Conservation (phyloP, 2,113 vertebrate genomes). For the Coregonus clupeaformis region DNA sequence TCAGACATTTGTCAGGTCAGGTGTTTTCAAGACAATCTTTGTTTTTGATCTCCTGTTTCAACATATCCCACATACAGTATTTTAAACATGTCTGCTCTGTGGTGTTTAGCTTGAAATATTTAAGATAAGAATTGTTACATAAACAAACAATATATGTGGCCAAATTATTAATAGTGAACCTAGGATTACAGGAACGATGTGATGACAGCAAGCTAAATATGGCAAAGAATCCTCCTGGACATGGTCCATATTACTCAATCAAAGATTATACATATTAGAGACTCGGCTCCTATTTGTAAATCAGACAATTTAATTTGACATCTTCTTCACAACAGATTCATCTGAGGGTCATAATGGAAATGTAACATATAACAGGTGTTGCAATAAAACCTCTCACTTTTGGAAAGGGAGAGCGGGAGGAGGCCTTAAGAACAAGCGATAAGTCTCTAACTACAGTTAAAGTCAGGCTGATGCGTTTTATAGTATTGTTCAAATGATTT, state of each 20-base stretch:
- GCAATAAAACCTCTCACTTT: background rate
- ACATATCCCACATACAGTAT: too few species aligned
- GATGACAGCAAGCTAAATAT: slow-evolving; percentile 15
- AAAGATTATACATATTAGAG: background rate
- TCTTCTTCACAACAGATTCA: background rate
- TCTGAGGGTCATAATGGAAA: background rate
- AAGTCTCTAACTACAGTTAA: background rate
- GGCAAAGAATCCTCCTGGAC: background rate
- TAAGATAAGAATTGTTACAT: too few species aligned
- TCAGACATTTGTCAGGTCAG: too few species aligned
- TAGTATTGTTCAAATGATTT: slow-evolving; percentile 10
- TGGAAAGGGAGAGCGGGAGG: too few species aligned
- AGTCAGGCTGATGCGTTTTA: background rate
- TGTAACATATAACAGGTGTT: slow-evolving; percentile 4
- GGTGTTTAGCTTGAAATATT: too few species aligned
- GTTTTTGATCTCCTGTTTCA: too few species aligned
- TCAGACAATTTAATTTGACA: background rate
- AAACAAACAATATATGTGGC: too few species aligned
- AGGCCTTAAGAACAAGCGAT: too few species aligned
- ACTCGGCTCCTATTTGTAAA: background rate
- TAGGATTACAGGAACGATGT: background rate
- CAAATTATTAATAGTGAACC: background rate
- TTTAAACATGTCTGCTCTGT: too few species aligned
- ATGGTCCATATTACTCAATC: background rate
- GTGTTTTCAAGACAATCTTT: too few species aligned